Evolutionary conservation across 1,140 invertebrate genomes (phyloP).

Genomic region (Papilio machaon): DNA sequence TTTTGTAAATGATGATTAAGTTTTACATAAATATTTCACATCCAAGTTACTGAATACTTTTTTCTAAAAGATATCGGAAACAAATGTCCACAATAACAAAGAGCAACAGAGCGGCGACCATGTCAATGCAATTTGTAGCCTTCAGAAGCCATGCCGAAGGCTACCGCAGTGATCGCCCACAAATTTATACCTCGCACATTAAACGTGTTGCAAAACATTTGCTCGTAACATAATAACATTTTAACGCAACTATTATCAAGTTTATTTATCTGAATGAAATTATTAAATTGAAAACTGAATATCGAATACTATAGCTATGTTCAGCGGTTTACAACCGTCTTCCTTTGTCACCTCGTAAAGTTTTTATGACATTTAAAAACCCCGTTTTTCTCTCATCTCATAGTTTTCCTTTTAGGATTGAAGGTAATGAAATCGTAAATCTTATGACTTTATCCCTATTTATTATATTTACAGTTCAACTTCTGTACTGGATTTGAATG

Average conservation of each 20-base stretch:
- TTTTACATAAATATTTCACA: not conserved
- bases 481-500: not conserved
- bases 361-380: no score
- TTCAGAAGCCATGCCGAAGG: not conserved
- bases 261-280: not conserved
- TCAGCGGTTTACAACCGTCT: not conserved
- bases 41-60: not conserved
- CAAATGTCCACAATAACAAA: conserved; percentile 4
- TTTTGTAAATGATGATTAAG: not conserved
- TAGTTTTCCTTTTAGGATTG: not conserved
- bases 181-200: not conserved
- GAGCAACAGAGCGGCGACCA: not conserved
- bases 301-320: not conserved
- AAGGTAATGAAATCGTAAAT: not conserved
- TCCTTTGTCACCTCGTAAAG: not conserved
- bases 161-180: not conserved
- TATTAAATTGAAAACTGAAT: not conserved
- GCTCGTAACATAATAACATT: not conserved
- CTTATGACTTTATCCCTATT: no score
- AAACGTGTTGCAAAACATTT: not conserved
- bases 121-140: not conserved
- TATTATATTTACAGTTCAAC: no score
- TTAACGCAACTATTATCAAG: not conserved
- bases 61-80: not conserved
- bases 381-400: not conserved